Percentiles rank a stretch among this genome's conserved stretches.
These are phyloP conservation scores for Phenganax subtilis DNA, from an alignment of 92 coral and sea anemone species.

Conservation along the genomic window DNA sequence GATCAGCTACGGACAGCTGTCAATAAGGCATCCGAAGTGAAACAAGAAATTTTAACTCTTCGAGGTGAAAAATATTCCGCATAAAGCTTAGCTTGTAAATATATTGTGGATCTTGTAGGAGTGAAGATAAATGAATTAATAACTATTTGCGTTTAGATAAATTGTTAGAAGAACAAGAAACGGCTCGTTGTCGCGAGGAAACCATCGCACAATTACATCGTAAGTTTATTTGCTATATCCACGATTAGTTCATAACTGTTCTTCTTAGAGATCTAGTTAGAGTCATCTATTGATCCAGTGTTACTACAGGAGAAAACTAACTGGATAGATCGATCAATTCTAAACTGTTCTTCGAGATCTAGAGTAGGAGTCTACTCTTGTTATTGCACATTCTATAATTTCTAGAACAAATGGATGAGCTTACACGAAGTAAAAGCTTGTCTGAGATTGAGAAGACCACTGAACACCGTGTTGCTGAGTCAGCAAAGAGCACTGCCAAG, in stretches of 20 bases:
- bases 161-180: constrained; percentile 86
- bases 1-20: constrained; percentile 66
- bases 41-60: constrained; percentile 87
- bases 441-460: constrained; percentile 73
- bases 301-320: too few species aligned
- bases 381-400: too few species aligned
- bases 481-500: constrained; percentile 85
- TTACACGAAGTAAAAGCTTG: constrained; percentile 73
- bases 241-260: neutral
- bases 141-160: constrained; percentile 54
- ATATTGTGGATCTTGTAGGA: too few species aligned
- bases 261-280: neutral
- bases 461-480: constrained; percentile 83
- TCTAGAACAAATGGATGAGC: constrained; percentile 74
- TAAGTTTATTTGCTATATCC: constrained; percentile 33
- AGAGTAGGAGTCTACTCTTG: too few species aligned
- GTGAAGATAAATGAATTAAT: neutral
- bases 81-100: too few species aligned
- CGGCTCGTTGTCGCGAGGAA: constrained; percentile 74
- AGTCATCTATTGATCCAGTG: too few species aligned
- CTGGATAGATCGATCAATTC: too few species aligned
- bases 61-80: constrained; percentile 59
- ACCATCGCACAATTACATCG: constrained; percentile 76
- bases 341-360: too few species aligned
- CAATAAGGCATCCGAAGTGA: constrained; percentile 84